Evolutionary conservation across 53 echinoderm and acorn worm genomes (phyloP).

Genomic region (Glandiceps talaboti): DNA sequence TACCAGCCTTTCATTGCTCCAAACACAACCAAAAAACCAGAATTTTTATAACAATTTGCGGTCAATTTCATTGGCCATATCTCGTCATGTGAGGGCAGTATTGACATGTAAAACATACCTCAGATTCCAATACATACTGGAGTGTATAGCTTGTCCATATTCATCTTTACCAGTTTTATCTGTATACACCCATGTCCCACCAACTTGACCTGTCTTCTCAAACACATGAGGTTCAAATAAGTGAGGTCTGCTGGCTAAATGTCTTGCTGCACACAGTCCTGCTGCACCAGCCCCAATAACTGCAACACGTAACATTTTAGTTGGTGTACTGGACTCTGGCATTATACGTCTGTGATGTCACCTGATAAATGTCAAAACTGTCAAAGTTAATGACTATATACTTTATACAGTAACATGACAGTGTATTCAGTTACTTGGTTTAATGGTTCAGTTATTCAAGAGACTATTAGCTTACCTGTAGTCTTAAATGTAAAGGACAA

Average conservation of each 20-base stretch:
- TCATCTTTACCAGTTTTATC: conserved; percentile 61
- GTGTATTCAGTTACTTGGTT: no score
- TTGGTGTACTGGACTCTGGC: background rate
- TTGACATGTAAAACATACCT: background rate
- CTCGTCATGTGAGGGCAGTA: no score
- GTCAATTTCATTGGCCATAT: no score
- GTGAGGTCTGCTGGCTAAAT: conserved; percentile 52
- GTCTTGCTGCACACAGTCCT: conserved; percentile 81
- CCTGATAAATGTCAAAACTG: no score
- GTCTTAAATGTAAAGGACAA: no score
- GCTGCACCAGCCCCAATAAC: conserved; percentile 69
- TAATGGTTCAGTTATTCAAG: no score
- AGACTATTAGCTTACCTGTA: no score
- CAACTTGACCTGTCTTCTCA: conserved; percentile 50
- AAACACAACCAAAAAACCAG: no score
- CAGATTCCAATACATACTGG: conserved; percentile 61
- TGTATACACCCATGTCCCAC: conserved; percentile 89
- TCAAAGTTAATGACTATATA: no score
- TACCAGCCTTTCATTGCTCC: no score
- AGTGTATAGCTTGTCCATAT: conserved; percentile 73
- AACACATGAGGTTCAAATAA: conserved; percentile 66
- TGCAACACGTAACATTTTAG: conserved; percentile 21
- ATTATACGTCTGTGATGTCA: background rate
- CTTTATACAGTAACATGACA: no score
- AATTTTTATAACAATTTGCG: no score